A percentile compares a stretch with the other conserved stretches of the same genome.
Conservation (phyloP, 2,888 invertebrate genomes). For the Drosophila flavopinicola region DNA sequence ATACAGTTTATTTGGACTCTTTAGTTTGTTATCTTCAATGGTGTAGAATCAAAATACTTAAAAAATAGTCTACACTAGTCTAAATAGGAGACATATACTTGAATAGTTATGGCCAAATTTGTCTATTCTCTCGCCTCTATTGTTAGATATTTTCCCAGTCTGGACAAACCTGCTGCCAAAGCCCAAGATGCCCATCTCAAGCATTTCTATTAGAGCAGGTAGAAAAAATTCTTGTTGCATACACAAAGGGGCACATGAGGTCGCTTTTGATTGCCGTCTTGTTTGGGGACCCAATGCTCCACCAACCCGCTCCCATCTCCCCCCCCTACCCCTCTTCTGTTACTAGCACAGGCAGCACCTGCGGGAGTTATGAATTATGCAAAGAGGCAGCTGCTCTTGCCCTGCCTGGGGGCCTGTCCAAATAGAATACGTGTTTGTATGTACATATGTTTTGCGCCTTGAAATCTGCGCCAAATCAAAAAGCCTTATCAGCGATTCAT, state of each 20-base stretch:
- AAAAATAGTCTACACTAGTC: too few species aligned
- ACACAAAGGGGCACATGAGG: slow-evolving; percentile 61
- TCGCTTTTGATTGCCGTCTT: slow-evolving; percentile 61
- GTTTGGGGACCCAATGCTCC: slow-evolving; percentile 26
- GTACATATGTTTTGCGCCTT: slow-evolving; percentile 20
- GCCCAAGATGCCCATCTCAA: slow-evolving; percentile 9
- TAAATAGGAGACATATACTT: slow-evolving; percentile 6
- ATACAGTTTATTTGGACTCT: too few species aligned
- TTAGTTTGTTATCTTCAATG: too few species aligned
- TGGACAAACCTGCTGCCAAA: slow-evolving; percentile 2
- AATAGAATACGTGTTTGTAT: slow-evolving; percentile 29
- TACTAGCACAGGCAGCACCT: slow-evolving; percentile 38
- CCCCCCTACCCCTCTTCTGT: not conserved
- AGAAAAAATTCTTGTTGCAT: slow-evolving; percentile 62
- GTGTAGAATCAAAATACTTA: too few species aligned
- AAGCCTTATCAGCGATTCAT: slow-evolving; percentile 49
- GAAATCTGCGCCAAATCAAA: slow-evolving; percentile 31
- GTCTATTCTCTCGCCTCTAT: not conserved
- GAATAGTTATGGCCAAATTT: too few species aligned
- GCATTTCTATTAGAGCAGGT: slow-evolving; percentile 36
- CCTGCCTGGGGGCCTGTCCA: slow-evolving; percentile 43
- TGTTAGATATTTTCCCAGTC: not conserved
- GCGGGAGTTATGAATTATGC: slow-evolving; percentile 76
- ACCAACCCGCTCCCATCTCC: not conserved
- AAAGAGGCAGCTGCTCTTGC: slow-evolving; percentile 44